These are phyloP conservation scores for Arion vulgaris DNA, from an alignment of 1,140 invertebrate genomes.

Conservation along the genomic window DNA sequence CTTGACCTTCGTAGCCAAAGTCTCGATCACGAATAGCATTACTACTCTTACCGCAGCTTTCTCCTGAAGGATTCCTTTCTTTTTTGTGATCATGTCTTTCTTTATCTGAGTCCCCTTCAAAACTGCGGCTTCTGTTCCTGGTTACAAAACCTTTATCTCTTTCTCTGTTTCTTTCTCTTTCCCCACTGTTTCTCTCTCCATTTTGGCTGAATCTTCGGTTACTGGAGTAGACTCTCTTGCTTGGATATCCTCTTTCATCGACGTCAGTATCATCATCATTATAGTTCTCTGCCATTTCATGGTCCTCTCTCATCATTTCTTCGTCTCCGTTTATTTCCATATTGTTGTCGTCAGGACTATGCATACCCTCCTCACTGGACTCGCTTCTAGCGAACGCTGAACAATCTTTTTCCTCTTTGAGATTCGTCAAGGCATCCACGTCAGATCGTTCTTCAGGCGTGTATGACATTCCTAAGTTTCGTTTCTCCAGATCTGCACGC, in stretches of 20 bases:
- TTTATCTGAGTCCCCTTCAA: conserved; percentile 41
- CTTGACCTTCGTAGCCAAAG: neutral
- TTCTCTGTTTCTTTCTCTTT: neutral
- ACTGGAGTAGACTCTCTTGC: neutral
- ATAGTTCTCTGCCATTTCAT: conserved; percentile 19
- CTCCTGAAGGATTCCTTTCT: conserved; percentile 22
- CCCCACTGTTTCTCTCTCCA: neutral
- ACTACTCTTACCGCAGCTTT: conserved; percentile 22
- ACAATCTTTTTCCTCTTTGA: conserved; percentile 7
- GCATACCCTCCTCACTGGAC: conserved; percentile 43
- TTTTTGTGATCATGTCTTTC: neutral
- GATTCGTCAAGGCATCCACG: neutral
- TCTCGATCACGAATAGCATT: neutral
- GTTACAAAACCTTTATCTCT: neutral
- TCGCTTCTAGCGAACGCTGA: conserved; percentile 30
- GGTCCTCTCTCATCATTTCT: neutral
- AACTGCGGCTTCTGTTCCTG: conserved; percentile 49
- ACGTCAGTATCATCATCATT: conserved; percentile 26
- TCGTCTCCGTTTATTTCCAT: conserved; percentile 28
- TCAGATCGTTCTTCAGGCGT: conserved; percentile 17
- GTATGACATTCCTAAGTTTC: neutral
- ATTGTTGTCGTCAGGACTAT: conserved; percentile 39
- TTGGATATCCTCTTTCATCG: conserved; percentile 1
- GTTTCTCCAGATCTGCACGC: neutral
- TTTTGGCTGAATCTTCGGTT: conserved; percentile 1